phyloP scores from a whole-genome alignment of 2,888 invertebrate genomes.

The Volucella zonaria region DNA sequence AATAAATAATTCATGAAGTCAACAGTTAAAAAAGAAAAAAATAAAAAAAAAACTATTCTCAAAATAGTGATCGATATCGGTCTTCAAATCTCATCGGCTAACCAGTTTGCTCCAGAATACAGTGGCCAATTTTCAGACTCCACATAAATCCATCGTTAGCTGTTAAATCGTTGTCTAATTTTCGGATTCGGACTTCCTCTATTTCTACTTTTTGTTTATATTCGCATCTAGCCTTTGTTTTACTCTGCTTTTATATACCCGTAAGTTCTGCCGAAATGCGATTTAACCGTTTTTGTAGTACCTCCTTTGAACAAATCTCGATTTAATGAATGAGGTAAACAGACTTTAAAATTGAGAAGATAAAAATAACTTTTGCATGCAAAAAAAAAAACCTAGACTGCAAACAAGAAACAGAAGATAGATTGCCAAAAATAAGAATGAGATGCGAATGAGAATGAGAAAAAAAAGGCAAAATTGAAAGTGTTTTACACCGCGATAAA shows the following conservation, averaged over 20 bases:
- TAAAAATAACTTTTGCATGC: constrained; percentile 20
- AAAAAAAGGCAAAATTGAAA: constrained; percentile 13
- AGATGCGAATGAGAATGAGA: not conserved
- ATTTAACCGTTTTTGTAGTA: constrained; percentile 3
- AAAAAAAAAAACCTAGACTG: not conserved
- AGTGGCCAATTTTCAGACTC: not conserved
- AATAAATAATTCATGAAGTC: constrained; percentile 35
- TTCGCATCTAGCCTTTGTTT: not conserved
- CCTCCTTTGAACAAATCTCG: not conserved
- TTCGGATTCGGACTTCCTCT: not conserved
- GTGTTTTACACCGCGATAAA: not conserved
- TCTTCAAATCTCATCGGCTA: not conserved
- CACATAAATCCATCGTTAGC: constrained; percentile 4
- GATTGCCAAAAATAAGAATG: not conserved
- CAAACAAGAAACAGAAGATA: not conserved
- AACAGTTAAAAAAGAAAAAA: not conserved
- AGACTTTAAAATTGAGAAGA: constrained; percentile 28
- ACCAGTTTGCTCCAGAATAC: constrained; percentile 11
- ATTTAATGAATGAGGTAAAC: constrained; percentile 37
- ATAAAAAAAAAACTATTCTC: not conserved
- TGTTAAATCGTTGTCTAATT: constrained; percentile 2
- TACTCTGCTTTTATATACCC: not conserved
- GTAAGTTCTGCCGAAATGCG: not conserved
- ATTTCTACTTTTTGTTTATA: not conserved
- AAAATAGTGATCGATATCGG: constrained; percentile 35